phyloP scores from a whole-genome alignment of 2,797 vertebrate genomes.

The Eutrigla gurnardus region DNA sequence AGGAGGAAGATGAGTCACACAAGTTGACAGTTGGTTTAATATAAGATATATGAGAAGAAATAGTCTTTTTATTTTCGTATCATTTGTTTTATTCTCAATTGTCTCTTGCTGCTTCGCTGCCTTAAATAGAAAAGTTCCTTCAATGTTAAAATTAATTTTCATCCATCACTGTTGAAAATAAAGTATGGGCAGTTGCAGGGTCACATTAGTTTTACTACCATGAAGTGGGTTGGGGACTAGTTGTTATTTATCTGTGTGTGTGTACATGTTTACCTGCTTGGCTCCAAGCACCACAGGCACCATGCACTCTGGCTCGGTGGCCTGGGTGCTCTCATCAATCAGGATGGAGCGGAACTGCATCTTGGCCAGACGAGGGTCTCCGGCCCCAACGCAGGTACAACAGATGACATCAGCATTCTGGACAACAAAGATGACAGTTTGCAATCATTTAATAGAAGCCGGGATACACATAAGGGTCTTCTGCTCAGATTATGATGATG shows the following conservation, averaged over 20 bases:
- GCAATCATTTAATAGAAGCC: neutral
- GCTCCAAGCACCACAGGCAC: slow-evolving; percentile 97
- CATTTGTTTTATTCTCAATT: neutral
- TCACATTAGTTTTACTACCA: neutral
- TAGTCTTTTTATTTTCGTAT: neutral
- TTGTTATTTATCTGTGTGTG: neutral
- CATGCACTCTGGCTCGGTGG: slow-evolving; percentile 98
- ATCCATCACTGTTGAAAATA: neutral
- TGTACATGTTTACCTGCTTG: slow-evolving; percentile 88
- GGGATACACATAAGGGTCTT: neutral
- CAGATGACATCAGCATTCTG: slow-evolving; percentile 99
- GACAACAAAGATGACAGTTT: neutral
- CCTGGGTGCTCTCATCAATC: slow-evolving; percentile 98
- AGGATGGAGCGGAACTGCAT: slow-evolving; percentile 99
- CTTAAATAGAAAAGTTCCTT: neutral
- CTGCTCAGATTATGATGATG: neutral
- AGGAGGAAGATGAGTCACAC: slow-evolving; percentile 11
- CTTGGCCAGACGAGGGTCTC: slow-evolving; percentile 95
- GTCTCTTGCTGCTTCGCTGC: neutral
- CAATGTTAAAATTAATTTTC: neutral
- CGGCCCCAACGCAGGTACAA: slow-evolving; percentile 96
- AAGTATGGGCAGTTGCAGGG: neutral
- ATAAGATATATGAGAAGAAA: neutral
- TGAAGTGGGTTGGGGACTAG: neutral
- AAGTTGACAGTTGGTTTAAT: neutral